These are phyloP conservation scores for Gandaritis pyraliata DNA, from an alignment of 2,888 invertebrate genomes.

Conservation along the genomic window DNA sequence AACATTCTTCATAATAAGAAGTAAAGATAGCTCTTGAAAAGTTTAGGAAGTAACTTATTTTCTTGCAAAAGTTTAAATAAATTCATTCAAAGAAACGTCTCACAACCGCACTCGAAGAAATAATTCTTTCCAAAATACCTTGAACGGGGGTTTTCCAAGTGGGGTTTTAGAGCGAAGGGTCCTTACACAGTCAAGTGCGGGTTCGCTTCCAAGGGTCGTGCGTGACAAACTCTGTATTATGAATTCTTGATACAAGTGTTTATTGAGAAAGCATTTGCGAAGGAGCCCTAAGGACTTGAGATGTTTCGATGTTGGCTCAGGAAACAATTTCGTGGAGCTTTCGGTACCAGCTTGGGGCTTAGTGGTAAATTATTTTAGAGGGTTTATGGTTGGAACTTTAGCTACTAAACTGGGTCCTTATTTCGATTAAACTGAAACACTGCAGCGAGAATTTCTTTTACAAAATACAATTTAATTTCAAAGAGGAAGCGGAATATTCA, in stretches of 20 bases:
- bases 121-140: slow-evolving; percentile 33
- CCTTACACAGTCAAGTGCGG: slow-evolving; percentile 59
- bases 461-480: not conserved
- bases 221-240: slow-evolving; percentile 45
- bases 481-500: not conserved
- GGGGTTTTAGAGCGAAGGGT: slow-evolving; percentile 44
- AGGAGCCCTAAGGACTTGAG: slow-evolving; percentile 14
- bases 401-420: slow-evolving; percentile 3
- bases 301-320: slow-evolving; percentile 21
- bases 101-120: slow-evolving; percentile 30
- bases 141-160: slow-evolving; percentile 41
- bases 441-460: too few species aligned
- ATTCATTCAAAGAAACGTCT: not conserved
- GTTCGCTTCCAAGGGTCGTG: slow-evolving; percentile 47
- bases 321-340: slow-evolving; percentile 19
- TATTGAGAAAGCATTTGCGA: slow-evolving; percentile 25
- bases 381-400: slow-evolving; percentile 5
- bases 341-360: slow-evolving; percentile 6
- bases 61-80: not conserved
- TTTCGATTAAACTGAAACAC: not conserved
- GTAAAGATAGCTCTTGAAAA: too few species aligned
- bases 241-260: slow-evolving; percentile 47
- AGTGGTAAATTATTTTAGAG: slow-evolving; percentile 15
- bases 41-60: not conserved
- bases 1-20: not conserved